phyloP scores from a whole-genome alignment of 2,888 invertebrate species.

The Cataglyphis altisquamis region DNA sequence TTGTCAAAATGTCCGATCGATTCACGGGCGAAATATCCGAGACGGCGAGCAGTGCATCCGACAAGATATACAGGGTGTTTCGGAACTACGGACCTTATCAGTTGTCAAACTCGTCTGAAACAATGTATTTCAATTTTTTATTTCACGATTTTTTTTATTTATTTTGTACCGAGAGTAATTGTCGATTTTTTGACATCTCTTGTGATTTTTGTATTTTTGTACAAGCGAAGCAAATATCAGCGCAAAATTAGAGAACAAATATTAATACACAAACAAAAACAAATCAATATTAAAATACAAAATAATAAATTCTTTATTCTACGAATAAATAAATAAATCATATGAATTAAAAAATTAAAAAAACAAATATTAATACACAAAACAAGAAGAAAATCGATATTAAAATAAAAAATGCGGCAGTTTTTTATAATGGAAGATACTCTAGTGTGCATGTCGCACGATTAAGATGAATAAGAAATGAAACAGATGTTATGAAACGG shows the following conservation, averaged over 20 bases:
- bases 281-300: not conserved
- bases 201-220: not conserved
- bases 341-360: not conserved
- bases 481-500: not conserved
- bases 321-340: too few species aligned
- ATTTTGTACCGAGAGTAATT: not conserved
- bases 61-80: not conserved
- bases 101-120: not conserved
- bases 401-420: not conserved
- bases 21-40: not conserved
- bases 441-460: not conserved
- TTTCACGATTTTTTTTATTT: not conserved
- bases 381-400: not conserved
- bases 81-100: not conserved
- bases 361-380: not conserved
- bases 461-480: slow-evolving; percentile 14
- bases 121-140: not conserved
- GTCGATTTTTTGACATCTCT: not conserved
- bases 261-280: not conserved
- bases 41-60: too few species aligned
- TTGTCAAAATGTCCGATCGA: slow-evolving; percentile 42
- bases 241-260: not conserved
- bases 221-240: not conserved
- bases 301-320: not conserved
- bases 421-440: not conserved